These are phyloP conservation scores for Scolanthus callimorphus DNA, from an alignment of 92 coral and sea anemone species.

Conservation along the genomic window DNA sequence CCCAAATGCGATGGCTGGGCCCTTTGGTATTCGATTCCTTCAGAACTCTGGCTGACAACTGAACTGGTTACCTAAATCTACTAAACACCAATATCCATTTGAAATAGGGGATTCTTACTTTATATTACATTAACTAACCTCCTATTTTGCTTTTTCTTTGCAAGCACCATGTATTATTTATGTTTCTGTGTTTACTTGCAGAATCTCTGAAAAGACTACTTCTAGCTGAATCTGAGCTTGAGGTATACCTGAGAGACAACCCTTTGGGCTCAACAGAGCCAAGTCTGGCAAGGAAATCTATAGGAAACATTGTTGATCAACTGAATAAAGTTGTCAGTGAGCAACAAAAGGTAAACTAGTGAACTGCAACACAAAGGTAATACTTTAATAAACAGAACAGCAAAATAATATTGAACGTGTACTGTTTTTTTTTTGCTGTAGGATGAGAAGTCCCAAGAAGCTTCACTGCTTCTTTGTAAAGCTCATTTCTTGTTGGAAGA, in stretches of 20 bases:
- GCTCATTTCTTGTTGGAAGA: constrained; percentile 68
- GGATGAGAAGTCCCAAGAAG: constrained; percentile 70
- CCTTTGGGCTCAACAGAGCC: constrained; percentile 45
- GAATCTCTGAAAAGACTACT: constrained; percentile 66
- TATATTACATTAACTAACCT: too few relatives aligned
- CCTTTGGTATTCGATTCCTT: too few relatives aligned
- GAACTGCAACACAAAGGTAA: too few relatives aligned
- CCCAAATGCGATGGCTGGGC: too few relatives aligned
- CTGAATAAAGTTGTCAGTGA: constrained; percentile 43
- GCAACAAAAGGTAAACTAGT: constrained; percentile 58
- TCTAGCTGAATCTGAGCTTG: constrained; percentile 77
- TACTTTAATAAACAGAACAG: too few relatives aligned
- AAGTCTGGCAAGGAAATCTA: constrained; percentile 17
- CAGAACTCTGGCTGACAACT: too few relatives aligned
- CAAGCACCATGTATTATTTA: too few relatives aligned
- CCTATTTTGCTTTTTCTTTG: too few relatives aligned
- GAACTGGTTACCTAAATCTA: too few relatives aligned
- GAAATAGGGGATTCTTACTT: too few relatives aligned
- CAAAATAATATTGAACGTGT: too few relatives aligned
- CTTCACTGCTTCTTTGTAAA: constrained; percentile 72
- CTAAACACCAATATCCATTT: too few relatives aligned
- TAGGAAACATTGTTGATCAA: constrained; percentile 20
- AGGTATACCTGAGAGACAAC: constrained; percentile 51
- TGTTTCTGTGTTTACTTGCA: background rate
- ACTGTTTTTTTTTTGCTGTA: constrained; percentile 14